Percentiles rank a stretch among this genome's conserved stretches.
Conservation (phyloP, 2,113 vertebrate species). For the Oncorhynchus tshawytscha region DNA sequence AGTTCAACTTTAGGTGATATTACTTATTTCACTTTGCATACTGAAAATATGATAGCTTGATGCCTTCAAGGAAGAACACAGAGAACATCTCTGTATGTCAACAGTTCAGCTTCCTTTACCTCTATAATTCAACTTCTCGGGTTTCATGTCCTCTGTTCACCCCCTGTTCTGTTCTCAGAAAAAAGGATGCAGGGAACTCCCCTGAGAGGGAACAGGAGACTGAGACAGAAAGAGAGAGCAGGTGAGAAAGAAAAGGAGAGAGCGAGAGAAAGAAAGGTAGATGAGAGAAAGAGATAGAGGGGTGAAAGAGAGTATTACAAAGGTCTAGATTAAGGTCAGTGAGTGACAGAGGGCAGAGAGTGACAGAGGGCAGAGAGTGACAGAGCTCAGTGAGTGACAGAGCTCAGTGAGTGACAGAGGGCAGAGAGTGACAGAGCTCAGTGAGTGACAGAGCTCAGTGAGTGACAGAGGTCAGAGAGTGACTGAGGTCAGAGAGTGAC, state of each 20-base stretch:
- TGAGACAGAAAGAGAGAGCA: not conserved
- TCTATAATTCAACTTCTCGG: constrained; percentile 17
- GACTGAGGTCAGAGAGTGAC: too few relatives aligned
- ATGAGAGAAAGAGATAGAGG: not conserved
- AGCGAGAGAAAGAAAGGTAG: not conserved
- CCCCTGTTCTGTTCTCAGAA: not conserved
- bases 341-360: too few relatives aligned
- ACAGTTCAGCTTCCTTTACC: not conserved
- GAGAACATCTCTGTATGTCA: too few relatives aligned
- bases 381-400: too few relatives aligned
- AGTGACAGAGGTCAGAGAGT: too few relatives aligned
- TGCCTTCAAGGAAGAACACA: constrained; percentile 7
- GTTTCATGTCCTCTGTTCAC: constrained; percentile 13
- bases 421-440: too few relatives aligned
- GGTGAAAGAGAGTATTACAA: too few relatives aligned
- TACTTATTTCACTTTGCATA: not conserved
- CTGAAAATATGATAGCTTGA: constrained; percentile 15
- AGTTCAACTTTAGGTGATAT: too few relatives aligned
- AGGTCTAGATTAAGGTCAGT: too few relatives aligned
- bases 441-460: too few relatives aligned
- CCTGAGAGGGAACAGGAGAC: not conserved
- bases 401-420: too few relatives aligned
- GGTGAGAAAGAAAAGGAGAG: not conserved
- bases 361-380: too few relatives aligned
- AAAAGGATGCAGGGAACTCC: not conserved